Evolutionary conservation across 1,140 invertebrate species (phyloP).

Genomic region (Drosophila nannoptera): DNA sequence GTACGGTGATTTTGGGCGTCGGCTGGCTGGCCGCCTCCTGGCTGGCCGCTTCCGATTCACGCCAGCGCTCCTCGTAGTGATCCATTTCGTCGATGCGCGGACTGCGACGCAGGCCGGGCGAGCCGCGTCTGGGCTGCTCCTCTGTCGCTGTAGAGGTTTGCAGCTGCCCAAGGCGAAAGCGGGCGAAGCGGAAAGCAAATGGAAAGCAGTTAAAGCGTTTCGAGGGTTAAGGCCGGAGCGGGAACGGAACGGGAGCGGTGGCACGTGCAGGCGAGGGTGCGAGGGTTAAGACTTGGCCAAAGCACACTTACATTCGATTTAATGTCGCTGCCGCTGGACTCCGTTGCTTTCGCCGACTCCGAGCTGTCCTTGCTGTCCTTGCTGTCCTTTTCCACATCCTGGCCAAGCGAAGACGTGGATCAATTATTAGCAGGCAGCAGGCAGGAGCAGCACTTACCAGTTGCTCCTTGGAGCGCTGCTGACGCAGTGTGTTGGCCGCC

Average conservation of each 20-base stretch:
- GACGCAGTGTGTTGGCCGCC: slow-evolving; percentile 50
- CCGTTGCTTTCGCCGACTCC: slow-evolving; percentile 32
- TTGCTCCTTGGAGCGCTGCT: slow-evolving; percentile 56
- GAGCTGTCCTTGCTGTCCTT: slow-evolving; percentile 37
- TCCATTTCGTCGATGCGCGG: slow-evolving; percentile 75
- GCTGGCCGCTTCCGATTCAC: slow-evolving; percentile 38
- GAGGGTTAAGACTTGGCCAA: slow-evolving; percentile 17
- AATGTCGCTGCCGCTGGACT: slow-evolving; percentile 51
- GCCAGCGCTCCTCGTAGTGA: slow-evolving; percentile 72
- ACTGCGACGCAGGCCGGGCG: slow-evolving; percentile 68
- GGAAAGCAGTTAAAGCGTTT: slow-evolving; percentile 50
- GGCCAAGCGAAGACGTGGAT: not conserved
- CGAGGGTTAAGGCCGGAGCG: not conserved
- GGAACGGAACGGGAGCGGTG: not conserved
- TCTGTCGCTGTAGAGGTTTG: slow-evolving; percentile 60
- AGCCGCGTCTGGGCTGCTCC: slow-evolving; percentile 54
- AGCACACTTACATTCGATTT: slow-evolving; percentile 71
- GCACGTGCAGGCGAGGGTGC: not conserved
- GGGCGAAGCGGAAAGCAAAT: slow-evolving; percentile 48
- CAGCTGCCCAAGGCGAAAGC: slow-evolving; percentile 48
- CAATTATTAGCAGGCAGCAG: not conserved
- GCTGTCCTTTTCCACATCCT: slow-evolving; percentile 32
- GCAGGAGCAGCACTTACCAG: slow-evolving; percentile 40
- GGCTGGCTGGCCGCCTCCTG: slow-evolving; percentile 19
- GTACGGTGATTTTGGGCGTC: slow-evolving; percentile 49